These are phyloP conservation scores for Villa cingulata DNA, from an alignment of 2,888 invertebrate genomes.

Conservation along the genomic window DNA sequence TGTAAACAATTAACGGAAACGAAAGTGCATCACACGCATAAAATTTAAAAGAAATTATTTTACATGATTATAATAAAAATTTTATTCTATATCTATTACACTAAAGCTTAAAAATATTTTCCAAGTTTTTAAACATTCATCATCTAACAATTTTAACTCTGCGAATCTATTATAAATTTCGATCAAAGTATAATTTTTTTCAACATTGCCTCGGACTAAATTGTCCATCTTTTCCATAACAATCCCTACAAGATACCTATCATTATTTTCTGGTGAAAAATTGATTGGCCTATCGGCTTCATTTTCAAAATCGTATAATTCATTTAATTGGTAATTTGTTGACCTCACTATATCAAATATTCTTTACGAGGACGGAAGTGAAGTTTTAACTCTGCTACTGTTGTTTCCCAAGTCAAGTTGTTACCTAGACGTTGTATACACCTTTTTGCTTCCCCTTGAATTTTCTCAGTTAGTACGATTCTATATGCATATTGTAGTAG, in stretches of 20 bases:
- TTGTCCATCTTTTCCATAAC: too few relatives aligned
- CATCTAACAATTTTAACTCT: background rate
- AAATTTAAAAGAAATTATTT: too few relatives aligned
- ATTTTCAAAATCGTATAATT: conserved; percentile 3
- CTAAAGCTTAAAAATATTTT: too few relatives aligned
- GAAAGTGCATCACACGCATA: too few relatives aligned
- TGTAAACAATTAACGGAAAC: too few relatives aligned
- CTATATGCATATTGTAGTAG: background rate
- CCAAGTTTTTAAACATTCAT: too few relatives aligned
- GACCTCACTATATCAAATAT: conserved; percentile 4
- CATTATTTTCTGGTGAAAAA: conserved; percentile 5
- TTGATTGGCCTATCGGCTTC: background rate
- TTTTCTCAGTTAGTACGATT: background rate
- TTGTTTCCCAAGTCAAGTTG: background rate
- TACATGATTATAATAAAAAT: too few relatives aligned
- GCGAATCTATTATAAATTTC: conserved; percentile 1
- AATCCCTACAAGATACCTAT: too few relatives aligned
- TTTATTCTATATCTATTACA: background rate
- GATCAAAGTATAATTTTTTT: background rate
- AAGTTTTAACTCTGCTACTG: background rate
- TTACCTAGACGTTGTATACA: background rate
- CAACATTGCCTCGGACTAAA: background rate
- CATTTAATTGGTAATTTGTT: conserved; percentile 2
- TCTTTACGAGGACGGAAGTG: conserved; percentile 3
- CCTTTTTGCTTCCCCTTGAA: background rate